Evolutionary conservation across 2,797 vertebrate genomes (phyloP).

Genomic region (Sebastes ruberrimus): DNA sequence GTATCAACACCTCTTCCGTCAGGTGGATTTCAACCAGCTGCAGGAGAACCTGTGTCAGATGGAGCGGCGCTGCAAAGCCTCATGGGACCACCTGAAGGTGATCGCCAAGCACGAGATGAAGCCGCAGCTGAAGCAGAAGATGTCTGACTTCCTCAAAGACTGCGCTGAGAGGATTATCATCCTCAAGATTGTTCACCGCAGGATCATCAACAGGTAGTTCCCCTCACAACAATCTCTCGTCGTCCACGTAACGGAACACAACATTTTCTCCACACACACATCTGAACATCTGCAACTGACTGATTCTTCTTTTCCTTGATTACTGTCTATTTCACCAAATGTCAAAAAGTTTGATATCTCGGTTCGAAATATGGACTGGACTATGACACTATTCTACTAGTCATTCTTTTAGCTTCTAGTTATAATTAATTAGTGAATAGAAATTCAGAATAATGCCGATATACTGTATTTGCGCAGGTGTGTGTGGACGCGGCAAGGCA

Average conservation of each 20-base stretch:
- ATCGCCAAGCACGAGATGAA: conserved; percentile 97
- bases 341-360: no score
- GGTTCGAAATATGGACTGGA: not conserved
- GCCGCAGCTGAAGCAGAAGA: conserved; percentile 91
- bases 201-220: conserved; percentile 92
- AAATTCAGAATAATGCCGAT: not conserved
- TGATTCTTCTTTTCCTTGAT: not conserved
- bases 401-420: not conserved
- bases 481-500: no score
- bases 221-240: not conserved
- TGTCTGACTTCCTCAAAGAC: conserved; percentile 95
- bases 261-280: not conserved
- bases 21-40: conserved; percentile 97
- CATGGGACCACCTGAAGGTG: conserved; percentile 96
- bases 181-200: conserved; percentile 92
- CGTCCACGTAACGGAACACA: not conserved
- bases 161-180: conserved; percentile 94
- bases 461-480: no score
- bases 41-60: conserved; percentile 94
- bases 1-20: not conserved
- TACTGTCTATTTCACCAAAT: not conserved
- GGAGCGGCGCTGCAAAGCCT: conserved; percentile 94
- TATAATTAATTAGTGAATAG: not conserved
- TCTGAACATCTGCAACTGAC: not conserved
- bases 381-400: not conserved